phyloP scores from a whole-genome alignment of 2,888 invertebrate genomes.

The Achlya flavicornis region DNA sequence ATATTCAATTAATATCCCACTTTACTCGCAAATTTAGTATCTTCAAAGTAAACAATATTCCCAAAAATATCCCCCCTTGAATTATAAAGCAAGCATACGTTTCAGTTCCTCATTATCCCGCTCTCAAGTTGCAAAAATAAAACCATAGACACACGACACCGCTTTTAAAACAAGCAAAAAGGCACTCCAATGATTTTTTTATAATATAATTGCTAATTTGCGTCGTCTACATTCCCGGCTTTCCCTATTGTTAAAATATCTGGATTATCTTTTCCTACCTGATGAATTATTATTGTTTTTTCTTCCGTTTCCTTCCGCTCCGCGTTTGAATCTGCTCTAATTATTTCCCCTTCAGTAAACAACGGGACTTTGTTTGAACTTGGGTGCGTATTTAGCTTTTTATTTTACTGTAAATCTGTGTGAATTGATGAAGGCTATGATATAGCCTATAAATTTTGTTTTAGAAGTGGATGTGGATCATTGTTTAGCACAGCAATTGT shows the following conservation, averaged over 20 bases:
- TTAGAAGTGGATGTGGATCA: no score
- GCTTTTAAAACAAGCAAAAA: slow-evolving; percentile 44
- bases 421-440: slow-evolving; percentile 17
- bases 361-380: slow-evolving; percentile 51
- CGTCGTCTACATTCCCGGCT: slow-evolving; percentile 57
- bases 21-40: no score
- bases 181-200: slow-evolving; percentile 65
- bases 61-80: background rate
- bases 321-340: slow-evolving; percentile 66
- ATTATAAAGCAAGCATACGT: background rate
- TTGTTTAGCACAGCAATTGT: no score
- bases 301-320: slow-evolving; percentile 52
- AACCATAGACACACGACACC: slow-evolving; percentile 29
- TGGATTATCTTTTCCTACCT: slow-evolving; percentile 73
- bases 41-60: no score
- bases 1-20: no score
- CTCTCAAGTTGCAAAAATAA: slow-evolving; percentile 13
- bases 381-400: slow-evolving; percentile 16
- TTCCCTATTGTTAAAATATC: slow-evolving; percentile 64
- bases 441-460: no score
- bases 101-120: slow-evolving; percentile 11
- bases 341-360: slow-evolving; percentile 77
- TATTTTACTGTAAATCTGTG: slow-evolving; percentile 15
- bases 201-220: slow-evolving; percentile 80
- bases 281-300: slow-evolving; percentile 71